Evolutionary conservation across 2,797 vertebrate species (phyloP), one percentile per base, ranked within the genome.

Genomic region (Erethizon dorsatum): DNA sequence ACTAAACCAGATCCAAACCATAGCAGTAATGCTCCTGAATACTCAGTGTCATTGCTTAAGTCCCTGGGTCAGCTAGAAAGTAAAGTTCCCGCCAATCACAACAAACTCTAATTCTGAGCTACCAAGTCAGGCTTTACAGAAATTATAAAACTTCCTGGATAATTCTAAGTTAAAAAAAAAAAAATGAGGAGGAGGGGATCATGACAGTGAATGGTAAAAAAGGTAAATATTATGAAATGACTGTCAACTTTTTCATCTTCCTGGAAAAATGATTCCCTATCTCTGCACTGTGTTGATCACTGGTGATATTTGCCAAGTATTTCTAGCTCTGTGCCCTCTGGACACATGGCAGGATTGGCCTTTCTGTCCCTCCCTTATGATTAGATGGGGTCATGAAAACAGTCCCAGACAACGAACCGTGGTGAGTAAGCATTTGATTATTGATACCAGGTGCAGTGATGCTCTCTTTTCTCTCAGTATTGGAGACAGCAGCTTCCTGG

Each of bases 221-320:
- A 94, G 71, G 45, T 67, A 83, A 86, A 83, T 56, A 90, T 61
- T 77, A 80, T 47, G 18, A 94, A 95, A 90, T 52, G 5, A 90
- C 12, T 41, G 14, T 59, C 65, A 95, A 24, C 11, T 88, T 90
- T 67, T 78, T 56, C 59, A 31, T 15, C 59, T 83, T 96, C 17
- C 78, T 92, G 8, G 33, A 77, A 94, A 90, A 88, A 18, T 41
- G 12, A 86, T 52, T 11, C 50, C 77, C 7, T 69, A 2, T 47
- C 37, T 95, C 71, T 75, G 12, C 52, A 65, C 13, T 63, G 8
- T 77, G 14, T 24, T 54, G 6, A 15, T 67, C 61, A 77, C 12
- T 18, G 41, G 13, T 57, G 45, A 54, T 54, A 83, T 26, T 65
- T 45, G 26, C 0, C 37, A 61, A 93, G 67, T 80, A 67, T 18